Conservation (phyloP, 2,113 vertebrate genomes). For the Coryphaenoides rupestris region DNA sequence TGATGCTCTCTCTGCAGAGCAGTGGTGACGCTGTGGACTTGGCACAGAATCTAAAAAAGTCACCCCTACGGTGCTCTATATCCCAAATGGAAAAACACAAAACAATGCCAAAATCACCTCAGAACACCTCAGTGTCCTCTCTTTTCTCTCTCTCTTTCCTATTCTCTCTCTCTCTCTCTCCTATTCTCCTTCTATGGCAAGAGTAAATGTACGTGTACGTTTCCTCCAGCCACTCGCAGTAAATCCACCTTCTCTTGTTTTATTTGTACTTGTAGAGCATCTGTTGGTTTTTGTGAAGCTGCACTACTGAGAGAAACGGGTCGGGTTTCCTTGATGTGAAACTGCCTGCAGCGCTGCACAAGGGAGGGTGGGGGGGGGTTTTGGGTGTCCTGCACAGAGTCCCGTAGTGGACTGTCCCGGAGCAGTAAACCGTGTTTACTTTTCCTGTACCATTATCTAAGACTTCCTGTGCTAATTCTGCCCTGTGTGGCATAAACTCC, state of each 20-base stretch:
- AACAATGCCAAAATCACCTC: slow-evolving; percentile 62
- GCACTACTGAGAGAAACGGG: slow-evolving; percentile 44
- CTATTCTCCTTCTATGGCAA: too few relatives aligned
- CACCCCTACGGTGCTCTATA: slow-evolving; percentile 50
- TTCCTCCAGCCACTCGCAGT: slow-evolving; percentile 49
- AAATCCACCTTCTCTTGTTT: slow-evolving; percentile 39
- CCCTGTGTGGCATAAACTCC: too few relatives aligned
- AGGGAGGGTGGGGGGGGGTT: not conserved
- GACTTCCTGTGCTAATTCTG: too few relatives aligned
- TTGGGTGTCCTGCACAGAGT: not conserved
- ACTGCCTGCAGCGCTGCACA: not conserved
- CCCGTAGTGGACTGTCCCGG: not conserved
- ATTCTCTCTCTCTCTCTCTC: slow-evolving; percentile 32
- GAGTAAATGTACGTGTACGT: too few relatives aligned
- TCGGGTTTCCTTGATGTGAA: slow-evolving; percentile 3
- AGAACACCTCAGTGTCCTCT: slow-evolving; percentile 64
- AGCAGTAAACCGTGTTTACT: too few relatives aligned
- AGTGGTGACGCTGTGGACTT: slow-evolving; percentile 29
- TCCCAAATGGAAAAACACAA: slow-evolving; percentile 12
- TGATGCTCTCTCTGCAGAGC: not conserved
- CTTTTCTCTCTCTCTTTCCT: slow-evolving; percentile 19
- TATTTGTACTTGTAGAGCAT: slow-evolving; percentile 23
- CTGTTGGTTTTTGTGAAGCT: slow-evolving; percentile 43
- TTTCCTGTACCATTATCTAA: too few relatives aligned
- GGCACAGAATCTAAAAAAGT: slow-evolving; percentile 53